phyloP scores from a whole-genome alignment of 2,113 vertebrate species.

The Azemiops feae region DNA sequence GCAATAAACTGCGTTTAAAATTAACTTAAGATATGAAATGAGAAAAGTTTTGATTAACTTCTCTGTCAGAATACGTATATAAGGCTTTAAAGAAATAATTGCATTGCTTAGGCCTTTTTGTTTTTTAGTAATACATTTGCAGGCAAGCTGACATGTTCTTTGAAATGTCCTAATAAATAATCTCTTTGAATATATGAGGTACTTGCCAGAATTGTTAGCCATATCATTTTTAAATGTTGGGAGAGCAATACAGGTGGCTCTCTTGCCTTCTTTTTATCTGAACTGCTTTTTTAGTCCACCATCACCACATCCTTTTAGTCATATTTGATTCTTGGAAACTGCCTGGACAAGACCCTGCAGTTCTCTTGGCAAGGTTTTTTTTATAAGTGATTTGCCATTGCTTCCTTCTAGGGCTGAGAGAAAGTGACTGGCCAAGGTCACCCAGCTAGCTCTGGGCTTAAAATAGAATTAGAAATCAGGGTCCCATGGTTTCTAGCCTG shows the following conservation, averaged over 20 bases:
- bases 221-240: not conserved
- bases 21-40: conserved; percentile 56
- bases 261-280: not conserved
- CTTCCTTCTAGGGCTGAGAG: not conserved
- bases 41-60: conserved; percentile 30
- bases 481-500: not conserved
- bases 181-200: not conserved
- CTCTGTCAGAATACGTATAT: conserved; percentile 6
- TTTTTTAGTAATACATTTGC: not conserved
- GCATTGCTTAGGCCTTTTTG: not conserved
- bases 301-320: not conserved
- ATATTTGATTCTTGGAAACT: not conserved
- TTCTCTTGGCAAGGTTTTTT: not conserved
- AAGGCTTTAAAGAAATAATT: conserved; percentile 31
- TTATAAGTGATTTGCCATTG: not conserved
- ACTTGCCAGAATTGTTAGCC: not conserved
- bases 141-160: not conserved
- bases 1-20: conserved; percentile 64
- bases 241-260: not conserved
- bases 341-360: not conserved
- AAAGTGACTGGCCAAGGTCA: not conserved
- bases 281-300: not conserved
- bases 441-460: not conserved
- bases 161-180: conserved; percentile 26
- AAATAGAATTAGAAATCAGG: not conserved